A percentile compares a stretch with the other conserved stretches of the same genome.
Conservation (phyloP, 2,888 invertebrate species). For the Drosophila anomelani region DNA sequence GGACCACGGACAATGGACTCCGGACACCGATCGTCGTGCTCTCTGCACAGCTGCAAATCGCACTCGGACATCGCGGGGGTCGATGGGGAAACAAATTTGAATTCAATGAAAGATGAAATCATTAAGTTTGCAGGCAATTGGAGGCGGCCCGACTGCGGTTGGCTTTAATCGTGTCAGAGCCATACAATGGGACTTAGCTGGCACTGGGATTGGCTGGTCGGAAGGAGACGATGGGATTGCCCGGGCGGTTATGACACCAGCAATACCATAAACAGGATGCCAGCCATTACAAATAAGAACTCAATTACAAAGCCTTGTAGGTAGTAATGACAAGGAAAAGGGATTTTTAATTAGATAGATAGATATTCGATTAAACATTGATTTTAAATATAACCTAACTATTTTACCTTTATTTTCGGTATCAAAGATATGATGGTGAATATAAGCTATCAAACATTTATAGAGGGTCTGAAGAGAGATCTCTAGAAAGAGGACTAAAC, state of each 20-base stretch:
- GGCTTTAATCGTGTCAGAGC: slow-evolving; percentile 43
- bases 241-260: slow-evolving; percentile 34
- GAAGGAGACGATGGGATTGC: slow-evolving; percentile 29
- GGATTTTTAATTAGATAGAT: background rate
- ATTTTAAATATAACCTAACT: too few relatives aligned
- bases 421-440: too few relatives aligned
- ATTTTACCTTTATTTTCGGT: too few relatives aligned
- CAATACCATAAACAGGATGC: slow-evolving; percentile 10
- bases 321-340: background rate
- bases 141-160: slow-evolving; percentile 38
- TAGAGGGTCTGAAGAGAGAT: too few relatives aligned
- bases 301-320: slow-evolving; percentile 14
- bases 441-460: too few relatives aligned
- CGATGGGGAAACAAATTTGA: slow-evolving; percentile 71
- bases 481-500: too few relatives aligned
- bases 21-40: slow-evolving; percentile 30
- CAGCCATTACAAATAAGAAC: slow-evolving; percentile 10
- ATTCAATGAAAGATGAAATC: slow-evolving; percentile 83
- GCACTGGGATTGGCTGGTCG: slow-evolving; percentile 14
- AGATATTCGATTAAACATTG: too few relatives aligned
- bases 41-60: slow-evolving; percentile 56
- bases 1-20: slow-evolving; percentile 3
- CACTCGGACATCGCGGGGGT: slow-evolving; percentile 36
- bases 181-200: slow-evolving; percentile 20
- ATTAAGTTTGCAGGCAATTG: slow-evolving; percentile 77